Evolutionary conservation across 2,888 invertebrate genomes (phyloP), one percentile per base, ranked within the genome.

Genomic region (Phengaris alcon): DNA sequence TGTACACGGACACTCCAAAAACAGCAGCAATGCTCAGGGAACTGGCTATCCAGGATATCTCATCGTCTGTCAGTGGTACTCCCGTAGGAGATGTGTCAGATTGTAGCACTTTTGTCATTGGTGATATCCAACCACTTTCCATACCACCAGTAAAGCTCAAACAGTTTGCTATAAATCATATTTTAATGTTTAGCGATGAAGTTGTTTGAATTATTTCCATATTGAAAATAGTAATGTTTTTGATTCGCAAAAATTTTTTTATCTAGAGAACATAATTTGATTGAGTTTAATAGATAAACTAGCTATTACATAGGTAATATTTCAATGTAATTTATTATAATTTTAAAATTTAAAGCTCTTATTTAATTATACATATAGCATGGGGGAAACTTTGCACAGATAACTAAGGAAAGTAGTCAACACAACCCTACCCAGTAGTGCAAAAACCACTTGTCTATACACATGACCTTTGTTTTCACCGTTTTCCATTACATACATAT

Each of bases 81-180:
- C 86, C 87, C 13, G 84, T 78, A 0, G 89, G 88, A 0, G 87
- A 84, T 4, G 74, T 72, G 55, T 79, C 78, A 3, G 88, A 87
- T 78, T 88, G 82, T 68, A 93, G 82, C 52, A 85, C 81, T 15
- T 86, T 85, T 70, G 88, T 82, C 75, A 88, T 88, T 6, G 91
- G 89, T 2, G 93, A 88, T 3, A 90, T 82, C 90, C 90, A 93
- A 2, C 91, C 92, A 15, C 85, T 80, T 74, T 86, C 86, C 10
- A 86, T 83, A 0, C 93, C 92, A 75, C 89, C 84, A 22, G 85
- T 85, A 54, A 92, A 84, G 15, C 88, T 80, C 6, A 87, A 84
- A 73, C 89, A 78, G 77, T 89, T 90, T 10, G 87, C 93, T 93
- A 82, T n/a, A 84, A 86, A 64, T 6, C 35, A 44, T 35, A 35